phyloP scores from a whole-genome alignment of 2,797 vertebrate genomes.

The Chloroceryle amazona region DNA sequence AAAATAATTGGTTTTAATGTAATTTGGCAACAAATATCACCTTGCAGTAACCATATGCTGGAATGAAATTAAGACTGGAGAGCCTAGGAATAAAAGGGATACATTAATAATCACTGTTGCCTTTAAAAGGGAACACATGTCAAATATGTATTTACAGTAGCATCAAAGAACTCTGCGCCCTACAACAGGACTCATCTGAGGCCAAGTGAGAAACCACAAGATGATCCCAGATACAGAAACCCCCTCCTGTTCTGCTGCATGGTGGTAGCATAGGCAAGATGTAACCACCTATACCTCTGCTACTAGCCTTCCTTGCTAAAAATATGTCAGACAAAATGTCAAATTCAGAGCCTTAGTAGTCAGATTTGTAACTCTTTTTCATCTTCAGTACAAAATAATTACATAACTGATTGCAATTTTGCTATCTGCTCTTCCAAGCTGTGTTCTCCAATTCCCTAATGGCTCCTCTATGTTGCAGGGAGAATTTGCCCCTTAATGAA shows the following conservation, averaged over 20 bases:
- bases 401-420: background rate
- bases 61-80: background rate
- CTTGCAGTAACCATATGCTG: background rate
- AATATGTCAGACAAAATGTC: background rate
- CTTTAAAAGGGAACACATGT: constrained; percentile 10
- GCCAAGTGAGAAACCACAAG: constrained; percentile 9
- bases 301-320: background rate
- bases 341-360: background rate
- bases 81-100: background rate
- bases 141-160: constrained; percentile 8
- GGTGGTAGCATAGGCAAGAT: background rate
- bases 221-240: background rate
- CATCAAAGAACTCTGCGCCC: background rate
- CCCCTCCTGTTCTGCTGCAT: background rate
- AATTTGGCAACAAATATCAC: background rate
- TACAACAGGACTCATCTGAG: background rate
- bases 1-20: background rate
- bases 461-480: background rate
- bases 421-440: background rate
- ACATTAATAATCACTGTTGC: background rate
- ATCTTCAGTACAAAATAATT: background rate
- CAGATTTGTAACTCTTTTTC: background rate
- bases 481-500: background rate
- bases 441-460: background rate
- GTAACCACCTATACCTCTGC: background rate